Evolutionary conservation across 2,888 invertebrate species (phyloP).

Genomic region (Antitype chi): DNA sequence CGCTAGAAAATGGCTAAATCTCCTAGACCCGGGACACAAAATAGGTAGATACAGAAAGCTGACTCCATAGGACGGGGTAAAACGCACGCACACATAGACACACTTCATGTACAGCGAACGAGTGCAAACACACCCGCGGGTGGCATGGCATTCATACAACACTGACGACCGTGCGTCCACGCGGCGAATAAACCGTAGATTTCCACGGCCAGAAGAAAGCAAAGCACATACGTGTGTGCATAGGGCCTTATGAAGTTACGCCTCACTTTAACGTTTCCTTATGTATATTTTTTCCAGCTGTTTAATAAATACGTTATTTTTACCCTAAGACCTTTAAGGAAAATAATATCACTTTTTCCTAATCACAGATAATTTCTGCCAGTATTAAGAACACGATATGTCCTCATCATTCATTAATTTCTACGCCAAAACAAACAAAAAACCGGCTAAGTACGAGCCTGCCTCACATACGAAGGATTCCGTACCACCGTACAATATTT

Average conservation of each 20-base stretch:
- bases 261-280: background rate
- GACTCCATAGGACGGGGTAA: background rate
- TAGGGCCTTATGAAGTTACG: background rate
- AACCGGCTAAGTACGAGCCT: too few relatives aligned
- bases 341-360: background rate
- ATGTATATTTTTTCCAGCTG: background rate
- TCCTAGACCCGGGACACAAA: slow-evolving; percentile 9
- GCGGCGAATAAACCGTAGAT: background rate
- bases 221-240: background rate
- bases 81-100: background rate
- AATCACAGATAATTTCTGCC: background rate
- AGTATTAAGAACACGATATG: background rate
- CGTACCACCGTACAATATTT: too few relatives aligned
- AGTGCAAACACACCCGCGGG: background rate
- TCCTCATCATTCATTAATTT: background rate
- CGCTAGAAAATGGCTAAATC: slow-evolving; percentile 66
- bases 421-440: background rate
- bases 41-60: background rate
- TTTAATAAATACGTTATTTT: background rate
- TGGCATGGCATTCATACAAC: background rate
- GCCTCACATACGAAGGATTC: too few relatives aligned
- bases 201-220: background rate
- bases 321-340: background rate
- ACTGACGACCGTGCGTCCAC: background rate
- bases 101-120: background rate